phyloP scores from a whole-genome alignment of 1,140 invertebrate genomes.

The Micrasema longulum region DNA sequence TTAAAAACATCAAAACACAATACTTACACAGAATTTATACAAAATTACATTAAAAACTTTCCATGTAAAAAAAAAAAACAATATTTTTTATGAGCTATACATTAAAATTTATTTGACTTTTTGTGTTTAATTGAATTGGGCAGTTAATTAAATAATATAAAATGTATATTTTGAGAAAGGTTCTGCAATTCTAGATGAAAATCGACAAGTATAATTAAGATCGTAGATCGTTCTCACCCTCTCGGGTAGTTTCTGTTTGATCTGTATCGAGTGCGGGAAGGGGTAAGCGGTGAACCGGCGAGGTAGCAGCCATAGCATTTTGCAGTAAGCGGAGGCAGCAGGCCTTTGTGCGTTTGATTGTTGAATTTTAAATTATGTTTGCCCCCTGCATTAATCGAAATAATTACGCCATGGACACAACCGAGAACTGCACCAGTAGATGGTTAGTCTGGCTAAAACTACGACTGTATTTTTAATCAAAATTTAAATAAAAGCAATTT shows the following conservation, averaged over 20 bases:
- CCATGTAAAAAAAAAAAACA: too few species aligned
- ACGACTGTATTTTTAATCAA: not conserved
- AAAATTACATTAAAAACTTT: too few species aligned
- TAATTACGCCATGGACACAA: slow-evolving; percentile 21
- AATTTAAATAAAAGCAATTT: too few species aligned
- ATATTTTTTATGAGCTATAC: too few species aligned
- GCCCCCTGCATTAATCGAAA: slow-evolving; percentile 22
- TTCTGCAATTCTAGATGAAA: too few species aligned
- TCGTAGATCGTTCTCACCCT: slow-evolving; percentile 7
- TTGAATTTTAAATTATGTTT: slow-evolving; percentile 45
- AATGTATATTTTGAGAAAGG: too few species aligned
- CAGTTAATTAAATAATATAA: too few species aligned
- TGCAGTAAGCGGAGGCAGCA: not conserved
- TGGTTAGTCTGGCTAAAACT: not conserved
- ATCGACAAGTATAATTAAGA: slow-evolving; percentile 23
- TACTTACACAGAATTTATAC: too few species aligned
- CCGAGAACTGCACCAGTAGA: slow-evolving; percentile 1
- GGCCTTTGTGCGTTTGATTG: slow-evolving; percentile 47
- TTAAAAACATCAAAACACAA: too few species aligned
- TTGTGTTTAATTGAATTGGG: too few species aligned
- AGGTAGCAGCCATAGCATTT: too few species aligned
- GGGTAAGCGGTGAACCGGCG: slow-evolving; percentile 1
- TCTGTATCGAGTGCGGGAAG: slow-evolving; percentile 29
- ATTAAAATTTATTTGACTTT: too few species aligned
- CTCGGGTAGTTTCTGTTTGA: slow-evolving; percentile 19